Evolutionary conservation across 1,140 invertebrate genomes (phyloP), one percentile per base, ranked within the genome.

Genomic region (Metopolophium dirhodum): DNA sequence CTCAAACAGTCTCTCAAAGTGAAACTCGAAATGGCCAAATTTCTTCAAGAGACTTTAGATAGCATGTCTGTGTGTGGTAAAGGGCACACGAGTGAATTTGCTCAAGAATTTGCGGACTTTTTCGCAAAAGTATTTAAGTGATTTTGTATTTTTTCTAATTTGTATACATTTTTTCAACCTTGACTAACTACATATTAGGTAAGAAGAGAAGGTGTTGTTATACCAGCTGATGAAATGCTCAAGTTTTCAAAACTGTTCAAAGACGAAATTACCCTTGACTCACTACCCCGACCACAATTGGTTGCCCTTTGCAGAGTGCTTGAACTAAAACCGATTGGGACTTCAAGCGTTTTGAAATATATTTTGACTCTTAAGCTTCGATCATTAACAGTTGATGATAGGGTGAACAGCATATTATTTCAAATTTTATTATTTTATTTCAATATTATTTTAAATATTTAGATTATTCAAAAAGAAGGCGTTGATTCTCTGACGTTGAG

Each of bases 201-300:
- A 22, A 95, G 97, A 94, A 96, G 94, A 61, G 95, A 93, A 93
- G 93, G 96, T 30, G 99, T 98, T 35, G 96, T 97, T 94, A 96
- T 97, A 94, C 98, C 98, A 0, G 97, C 97, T 0, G 97, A 99
- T 94, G 99, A 99, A 94, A 99, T 99, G 83, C 96, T 99, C 95
- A 98, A 98, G 95, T 99, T 98, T 95, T 99, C 98, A 30, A 99
- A 99, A 95, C 95, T 99, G 18, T 99, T 99, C 96, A 98, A 99
- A 95, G 99, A 99, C 96, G 99, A 99, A 96, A 98, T 99, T n/a
- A 99, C 99, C 1, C 95, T 99, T 86, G 99, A 99, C 95, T 99
- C 98, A 14, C 95, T 99, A n/a, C 97, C 97, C 3, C 95, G 98
- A 77, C 97, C 97, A 37, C 99, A 99, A 95, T 95, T 99, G 94